Base-by-base conservation (phyloP, 35 echinoderm and acorn worm species). In the Amphiura filiformis region DNA sequence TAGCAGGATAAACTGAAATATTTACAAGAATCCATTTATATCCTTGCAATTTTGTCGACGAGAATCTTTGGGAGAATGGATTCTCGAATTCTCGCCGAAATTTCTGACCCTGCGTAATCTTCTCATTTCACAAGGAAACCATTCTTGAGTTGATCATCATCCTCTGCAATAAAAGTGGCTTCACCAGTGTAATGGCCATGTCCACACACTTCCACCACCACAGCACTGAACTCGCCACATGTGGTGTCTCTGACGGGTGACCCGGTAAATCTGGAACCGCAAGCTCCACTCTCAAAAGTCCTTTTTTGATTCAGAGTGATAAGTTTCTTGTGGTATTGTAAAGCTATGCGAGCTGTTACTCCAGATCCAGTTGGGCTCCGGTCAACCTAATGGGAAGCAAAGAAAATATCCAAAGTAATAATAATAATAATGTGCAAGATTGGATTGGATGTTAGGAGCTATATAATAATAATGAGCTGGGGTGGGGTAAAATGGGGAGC, bases 201-300 rank as follows among this genome's bases (percentile, higher is more conserved):
- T 4, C 96, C 96, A 35, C 84, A 82, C 7, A 99, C 90, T 39
- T 99, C 96, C 0, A 99, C 96, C n/a, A 94, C 85, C 13, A 99
- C 96, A 17, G 89, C 96, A 75, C 93, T 90, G 76, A 91, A 92
- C 15, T 79, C 47, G 18, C 96, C 90, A 36, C 85, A 89, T 52
- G 82, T 93, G 31, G 85, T 82, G 77, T 82, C 80, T 35, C 85
- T 83, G 35, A 90, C 28, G n/a, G 93, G 82, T 42, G 76, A 90
- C 26, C 93, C 93, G 20, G 90, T 93, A 78, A 99, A 99, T 56
- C 39, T 33, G 4, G 91, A 87, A 36, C 85, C 79, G 11, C 32
- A 92, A 23, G 49, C 33, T 13, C 96, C 87, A 87, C 81, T 95
- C 78, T 94, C 33, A 76, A 94, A 99, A 12, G 57, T 31, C 47